A percentile compares a stretch with the other conserved stretches of the same genome.
Evolutionary conservation across 1,140 invertebrate species (phyloP).

Genomic region (Drosophila ananassae): DNA sequence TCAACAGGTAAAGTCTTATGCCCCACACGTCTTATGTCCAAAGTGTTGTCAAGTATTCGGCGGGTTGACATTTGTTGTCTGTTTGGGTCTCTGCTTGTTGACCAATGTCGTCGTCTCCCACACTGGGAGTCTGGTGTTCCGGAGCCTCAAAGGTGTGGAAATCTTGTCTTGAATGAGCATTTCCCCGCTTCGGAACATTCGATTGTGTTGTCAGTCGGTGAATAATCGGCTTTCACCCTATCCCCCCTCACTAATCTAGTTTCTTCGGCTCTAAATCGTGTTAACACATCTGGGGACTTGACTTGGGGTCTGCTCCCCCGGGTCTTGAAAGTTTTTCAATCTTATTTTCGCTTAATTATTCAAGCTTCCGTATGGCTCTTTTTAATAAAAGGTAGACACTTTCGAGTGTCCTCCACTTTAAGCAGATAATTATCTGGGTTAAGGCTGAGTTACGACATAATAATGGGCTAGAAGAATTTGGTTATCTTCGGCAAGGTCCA

Average conservation of each 20-base stretch:
- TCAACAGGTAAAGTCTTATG: slow-evolving; percentile 72
- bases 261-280: slow-evolving; percentile 42
- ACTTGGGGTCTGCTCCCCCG: not conserved
- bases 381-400: slow-evolving; percentile 6
- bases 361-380: slow-evolving; percentile 24
- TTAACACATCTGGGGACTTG: slow-evolving; percentile 37
- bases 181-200: slow-evolving; percentile 31
- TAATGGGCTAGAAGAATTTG: slow-evolving; percentile 5
- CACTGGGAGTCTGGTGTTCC: slow-evolving; percentile 30
- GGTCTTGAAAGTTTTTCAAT: slow-evolving; percentile 32
- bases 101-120: slow-evolving; percentile 62
- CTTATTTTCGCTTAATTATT: slow-evolving; percentile 1
- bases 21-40: slow-evolving; percentile 38
- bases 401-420: slow-evolving; percentile 7
- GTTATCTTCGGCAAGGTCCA: slow-evolving; percentile 16
- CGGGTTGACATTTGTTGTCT: slow-evolving; percentile 66
- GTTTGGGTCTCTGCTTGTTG: slow-evolving; percentile 22
- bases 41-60: slow-evolving; percentile 53
- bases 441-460: slow-evolving; percentile 41
- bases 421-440: slow-evolving; percentile 40
- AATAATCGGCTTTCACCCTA: slow-evolving; percentile 60
- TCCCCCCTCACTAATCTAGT: slow-evolving; percentile 14
- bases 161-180: slow-evolving; percentile 71
- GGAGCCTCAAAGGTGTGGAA: slow-evolving; percentile 62
- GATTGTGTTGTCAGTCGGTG: slow-evolving; percentile 66